Conservation (phyloP, 1,140 invertebrate species). For the Papilio machaon region DNA sequence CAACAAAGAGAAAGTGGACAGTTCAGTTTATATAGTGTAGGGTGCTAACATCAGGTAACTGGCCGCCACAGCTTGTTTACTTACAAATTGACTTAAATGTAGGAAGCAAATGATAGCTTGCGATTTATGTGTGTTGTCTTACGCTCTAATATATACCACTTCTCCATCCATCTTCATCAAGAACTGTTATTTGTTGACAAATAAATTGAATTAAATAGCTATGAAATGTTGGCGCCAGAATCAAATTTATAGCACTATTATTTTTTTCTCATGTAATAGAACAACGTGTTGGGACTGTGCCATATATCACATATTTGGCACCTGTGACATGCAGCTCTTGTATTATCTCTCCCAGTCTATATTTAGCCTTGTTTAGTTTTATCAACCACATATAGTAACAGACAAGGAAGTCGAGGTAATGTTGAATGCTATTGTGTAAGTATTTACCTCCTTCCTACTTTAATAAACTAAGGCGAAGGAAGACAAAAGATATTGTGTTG, state of each 20-base stretch:
- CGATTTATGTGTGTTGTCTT: background rate
- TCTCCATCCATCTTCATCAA: too few species aligned
- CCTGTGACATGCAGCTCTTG: background rate
- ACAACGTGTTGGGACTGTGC: conserved; percentile 14
- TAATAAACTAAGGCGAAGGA: background rate
- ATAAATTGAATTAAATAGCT: background rate
- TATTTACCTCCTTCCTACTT: background rate
- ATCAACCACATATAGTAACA: background rate
- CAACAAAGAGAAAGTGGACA: conserved; percentile 36
- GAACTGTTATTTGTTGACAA: background rate
- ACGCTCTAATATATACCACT: too few species aligned
- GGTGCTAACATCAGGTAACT: conserved; percentile 27
- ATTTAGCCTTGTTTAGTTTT: conserved; percentile 18
- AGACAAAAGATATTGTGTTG: background rate
- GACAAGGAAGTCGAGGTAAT: background rate
- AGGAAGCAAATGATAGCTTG: conserved; percentile 37
- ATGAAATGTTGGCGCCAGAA: conserved; percentile 2
- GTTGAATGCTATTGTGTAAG: background rate
- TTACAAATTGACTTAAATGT: conserved; percentile 38
- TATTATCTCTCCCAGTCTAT: background rate
- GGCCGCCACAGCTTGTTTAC: conserved; percentile 21
- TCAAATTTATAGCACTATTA: background rate
- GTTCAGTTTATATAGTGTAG: conserved; percentile 30
- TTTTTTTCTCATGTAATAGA: background rate
- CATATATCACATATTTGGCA: background rate